Evolutionary conservation across 2,113 vertebrate species (phyloP), one percentile per base, ranked within the genome.

Genomic region (Leiothrix lutea): DNA sequence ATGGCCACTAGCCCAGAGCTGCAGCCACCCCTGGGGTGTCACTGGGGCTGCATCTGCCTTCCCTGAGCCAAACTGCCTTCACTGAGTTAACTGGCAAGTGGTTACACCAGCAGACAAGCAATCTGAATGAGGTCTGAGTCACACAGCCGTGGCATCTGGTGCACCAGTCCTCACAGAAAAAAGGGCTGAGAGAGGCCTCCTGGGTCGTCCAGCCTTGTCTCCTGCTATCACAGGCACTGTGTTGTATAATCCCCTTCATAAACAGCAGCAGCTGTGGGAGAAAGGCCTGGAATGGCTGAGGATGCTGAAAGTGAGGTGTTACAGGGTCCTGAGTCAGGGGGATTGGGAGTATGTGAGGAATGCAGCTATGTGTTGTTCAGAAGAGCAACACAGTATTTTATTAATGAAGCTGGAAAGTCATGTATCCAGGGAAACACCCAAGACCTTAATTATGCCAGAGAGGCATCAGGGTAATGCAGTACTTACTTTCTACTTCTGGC

Each of bases 231-330:
- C 94, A 94, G 94, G 86, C 94, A 86, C 91, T 26, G 0, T 38
- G 91, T 28, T 28, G 1, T 6, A 7, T 94, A 96, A 97, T 94
- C 92, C 90, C 90, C 82, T 93, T 47, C 94, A 93, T 86, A 93
- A 96, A 93, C 91, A 92, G 88, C 94, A 88, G 82, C 94, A 95
- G 94, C 95, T 93, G 92, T 9, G 47, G 56, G 44, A 92, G 72
- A 73, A 60, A n/a, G 81, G 85, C 75, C 91, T 88, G 88, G 67
- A 67, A 71, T 3, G n/a, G 94, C 48, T 47, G 9, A 93, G 90
- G 93, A 94, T 92, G 93, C 88, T 90, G 92, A 44, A 40, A 38
- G 84, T 42, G 93, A 96, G 90, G 93, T 88, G 93, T 91, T 77
- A 54, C 1, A 83, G 92, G 58, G 79, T 70, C 74, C 87, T 19